These are phyloP conservation scores for Sparidentex hasta DNA, from an alignment of 2,797 vertebrate genomes.

Conservation along the genomic window DNA sequence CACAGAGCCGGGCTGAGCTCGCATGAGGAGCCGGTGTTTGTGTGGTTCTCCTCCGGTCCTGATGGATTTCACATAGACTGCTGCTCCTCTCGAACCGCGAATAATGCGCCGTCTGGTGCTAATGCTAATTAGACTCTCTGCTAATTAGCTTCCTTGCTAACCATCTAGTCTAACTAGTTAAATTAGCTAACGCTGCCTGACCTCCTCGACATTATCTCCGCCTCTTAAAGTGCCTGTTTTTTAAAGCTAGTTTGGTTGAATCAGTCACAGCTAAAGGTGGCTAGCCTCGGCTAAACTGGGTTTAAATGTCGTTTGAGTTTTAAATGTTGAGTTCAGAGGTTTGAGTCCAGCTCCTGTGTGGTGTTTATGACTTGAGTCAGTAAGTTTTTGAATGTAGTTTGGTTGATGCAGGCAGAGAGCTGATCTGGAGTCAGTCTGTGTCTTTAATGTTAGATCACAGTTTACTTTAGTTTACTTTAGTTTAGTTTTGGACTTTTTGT, in stretches of 20 bases:
- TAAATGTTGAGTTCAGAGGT: background rate
- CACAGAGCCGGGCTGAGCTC: constrained; percentile 16
- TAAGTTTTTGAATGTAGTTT: background rate
- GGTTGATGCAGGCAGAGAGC: background rate
- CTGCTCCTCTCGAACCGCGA: background rate
- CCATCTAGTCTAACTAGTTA: constrained; percentile 7
- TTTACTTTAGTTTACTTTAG: background rate
- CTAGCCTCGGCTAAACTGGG: constrained; percentile 1
- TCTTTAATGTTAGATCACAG: background rate
- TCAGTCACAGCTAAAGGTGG: constrained; percentile 37
- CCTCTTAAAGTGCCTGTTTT: constrained; percentile 26
- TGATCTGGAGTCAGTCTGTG: background rate
- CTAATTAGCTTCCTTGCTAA: constrained; percentile 52
- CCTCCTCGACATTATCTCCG: background rate
- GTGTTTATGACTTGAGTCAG: background rate
- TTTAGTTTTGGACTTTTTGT: background rate
- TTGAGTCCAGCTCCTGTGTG: background rate
- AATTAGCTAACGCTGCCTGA: background rate
- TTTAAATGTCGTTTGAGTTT: background rate
- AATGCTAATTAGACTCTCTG: constrained; percentile 33
- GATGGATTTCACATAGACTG: constrained; percentile 84
- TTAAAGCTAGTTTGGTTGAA: background rate
- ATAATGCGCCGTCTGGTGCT: constrained; percentile 9
- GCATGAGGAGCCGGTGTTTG: constrained; percentile 48
- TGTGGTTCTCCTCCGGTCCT: constrained; percentile 42